Percentiles rank a stretch among this genome's conserved stretches.
Evolutionary conservation across 2,113 vertebrate species (phyloP).

Genomic region (Phocoena sinus): DNA sequence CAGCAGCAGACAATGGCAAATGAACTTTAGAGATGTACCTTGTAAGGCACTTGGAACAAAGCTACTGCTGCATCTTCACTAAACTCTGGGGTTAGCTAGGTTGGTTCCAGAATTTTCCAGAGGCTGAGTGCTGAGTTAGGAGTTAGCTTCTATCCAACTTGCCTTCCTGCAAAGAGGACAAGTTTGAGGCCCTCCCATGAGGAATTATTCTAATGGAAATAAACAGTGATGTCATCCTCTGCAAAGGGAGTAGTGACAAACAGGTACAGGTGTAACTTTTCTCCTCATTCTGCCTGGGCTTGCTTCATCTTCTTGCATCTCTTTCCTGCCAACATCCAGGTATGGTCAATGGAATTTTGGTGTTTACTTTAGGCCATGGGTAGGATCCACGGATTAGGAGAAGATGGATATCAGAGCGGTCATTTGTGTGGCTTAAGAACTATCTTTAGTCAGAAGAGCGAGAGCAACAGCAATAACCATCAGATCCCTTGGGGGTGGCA

Average conservation of each 20-base stretch:
- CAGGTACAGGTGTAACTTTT: conserved; percentile 30
- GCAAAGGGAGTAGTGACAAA: conserved; percentile 54
- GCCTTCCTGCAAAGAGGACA: conserved; percentile 26
- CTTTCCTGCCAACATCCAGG: neutral
- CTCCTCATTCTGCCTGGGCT: neutral
- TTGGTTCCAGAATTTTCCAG: conserved; percentile 26
- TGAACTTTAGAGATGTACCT: neutral
- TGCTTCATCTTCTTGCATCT: neutral
- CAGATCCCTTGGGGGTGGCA: neutral
- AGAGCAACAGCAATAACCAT: neutral
- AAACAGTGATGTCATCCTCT: conserved; percentile 66
- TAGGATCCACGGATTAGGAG: neutral
- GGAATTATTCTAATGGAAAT: conserved; percentile 63
- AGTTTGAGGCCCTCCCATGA: conserved; percentile 39
- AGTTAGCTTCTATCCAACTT: neutral
- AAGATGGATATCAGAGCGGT: neutral
- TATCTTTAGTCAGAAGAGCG: neutral
- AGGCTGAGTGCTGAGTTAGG: neutral
- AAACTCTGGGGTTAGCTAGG: neutral
- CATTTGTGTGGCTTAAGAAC: neutral
- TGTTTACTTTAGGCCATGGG: neutral
- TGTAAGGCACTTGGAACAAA: neutral
- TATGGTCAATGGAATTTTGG: neutral
- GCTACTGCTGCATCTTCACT: neutral
- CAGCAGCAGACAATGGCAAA: neutral